A percentile compares a stretch with the other conserved stretches of the same genome.
Conservation (phyloP, 2,113 vertebrate species). For the Rhabdomys dilectus region DNA sequence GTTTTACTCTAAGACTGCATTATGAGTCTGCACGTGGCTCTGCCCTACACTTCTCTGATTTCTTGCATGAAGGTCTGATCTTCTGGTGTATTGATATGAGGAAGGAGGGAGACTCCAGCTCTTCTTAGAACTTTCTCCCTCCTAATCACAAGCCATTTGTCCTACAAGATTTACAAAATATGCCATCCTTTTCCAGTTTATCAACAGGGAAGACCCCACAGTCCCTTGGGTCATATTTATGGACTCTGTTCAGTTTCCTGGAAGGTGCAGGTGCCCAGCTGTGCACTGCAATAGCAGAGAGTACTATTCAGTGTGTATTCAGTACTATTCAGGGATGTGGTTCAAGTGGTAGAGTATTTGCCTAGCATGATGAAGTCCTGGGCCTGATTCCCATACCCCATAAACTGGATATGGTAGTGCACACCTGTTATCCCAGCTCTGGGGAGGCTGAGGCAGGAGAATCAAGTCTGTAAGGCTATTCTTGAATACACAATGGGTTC, state of each 20-base stretch:
- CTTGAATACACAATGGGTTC: not conserved
- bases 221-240: not conserved
- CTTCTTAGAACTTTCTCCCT: not conserved
- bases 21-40: fast-evolving
- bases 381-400: not conserved
- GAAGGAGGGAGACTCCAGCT: not conserved
- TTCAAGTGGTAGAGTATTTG: not conserved
- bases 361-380: not conserved
- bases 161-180: fast-evolving
- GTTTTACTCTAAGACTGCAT: no score
- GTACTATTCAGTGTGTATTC: not conserved
- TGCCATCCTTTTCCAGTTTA: fast-evolving
- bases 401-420: not conserved
- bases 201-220: fast-evolving
- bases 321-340: no score
- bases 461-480: not conserved
- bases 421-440: not conserved
- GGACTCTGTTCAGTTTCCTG: fast-evolving
- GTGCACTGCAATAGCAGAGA: not conserved
- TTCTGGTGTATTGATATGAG: not conserved
- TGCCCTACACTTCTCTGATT: not conserved
- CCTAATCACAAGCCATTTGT: fast-evolving
- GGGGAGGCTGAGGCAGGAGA: not conserved
- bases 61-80: not conserved
- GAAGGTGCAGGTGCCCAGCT: not conserved